Base-by-base conservation (phyloP, 2,113 vertebrate genomes). In the Anas platyrhynchos region DNA sequence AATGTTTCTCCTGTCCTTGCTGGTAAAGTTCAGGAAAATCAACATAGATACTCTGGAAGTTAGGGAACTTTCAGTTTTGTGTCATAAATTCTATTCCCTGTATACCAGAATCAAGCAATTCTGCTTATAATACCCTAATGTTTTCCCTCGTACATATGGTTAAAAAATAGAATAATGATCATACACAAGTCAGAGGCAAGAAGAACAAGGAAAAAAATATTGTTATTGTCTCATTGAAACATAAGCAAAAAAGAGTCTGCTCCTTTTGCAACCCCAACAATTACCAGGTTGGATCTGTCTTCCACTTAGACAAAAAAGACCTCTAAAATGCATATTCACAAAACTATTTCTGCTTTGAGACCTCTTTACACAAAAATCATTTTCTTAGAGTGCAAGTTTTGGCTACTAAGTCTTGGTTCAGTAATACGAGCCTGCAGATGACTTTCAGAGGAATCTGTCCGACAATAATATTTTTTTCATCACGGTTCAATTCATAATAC, bases 401-500 rank as follows among this genome's bases (percentile, higher is more conserved):
- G 52, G 34, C 41, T 68, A 38, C 16, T 54, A 72, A 77, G 61
- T 54, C 59, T 93, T 80, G 61, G 56, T 79, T 25, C 26, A 65
- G 31, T 75, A 69, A n/a, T 59, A n/a, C 76, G 34, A 82, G 36
- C 82, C 54, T 74, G 11, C 46, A 21, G 41, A 41, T 91, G 72
- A 88, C 67, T 82, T 93, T 86, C 6, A 9, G 72, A 65, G 46
- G 85, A 81, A 75, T 41, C 13, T 79, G 13, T 83, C 52, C 72
- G 69, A 87, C 65, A 87, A 27, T 75, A 68, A 73, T 75, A 67
- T 90, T 55, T 55, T 84, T 95, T 95, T 93, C 58, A 56, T 86
- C 54, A 17, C 9, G 62, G 72, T 72, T 93, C 88, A 91, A 50
- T 91, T 92, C 89, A 85, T 91, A 88, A 85, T 69, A 93, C 26